Evolutionary conservation across 2,888 invertebrate species (phyloP), one percentile per base, ranked within the genome.

Genomic region (Minunthozetes semirufus): DNA sequence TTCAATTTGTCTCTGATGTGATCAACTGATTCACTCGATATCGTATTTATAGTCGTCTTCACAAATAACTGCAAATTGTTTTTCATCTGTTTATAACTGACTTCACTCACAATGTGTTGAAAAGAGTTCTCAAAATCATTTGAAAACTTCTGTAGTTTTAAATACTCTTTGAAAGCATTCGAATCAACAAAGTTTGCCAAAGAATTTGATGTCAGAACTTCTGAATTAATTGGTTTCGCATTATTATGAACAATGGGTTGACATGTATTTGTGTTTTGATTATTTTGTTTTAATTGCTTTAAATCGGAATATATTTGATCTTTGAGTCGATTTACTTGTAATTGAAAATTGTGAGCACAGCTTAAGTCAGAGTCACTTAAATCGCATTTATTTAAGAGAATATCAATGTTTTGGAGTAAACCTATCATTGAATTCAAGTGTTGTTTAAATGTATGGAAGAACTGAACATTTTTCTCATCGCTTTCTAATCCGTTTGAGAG

Each of bases 41-140:
- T 89, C 11, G 93, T 89, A 85, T 95, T 95, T 0, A 94, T 88
- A 3, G 93, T 91, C 72, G 90, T 89, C 82, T 92, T 94, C 4
- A 94, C 89, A 73, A 91, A 91, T 82, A 92, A 93, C 82, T 91
- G 82, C 8, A 83, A 81, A 78, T 91, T 90, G 83, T 91, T 91
- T 80, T 89, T 87, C 81, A 90, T 91, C 80, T 89, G 89, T 82
- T 93, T 68, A 29, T 19, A 68, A 42, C 22, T 42, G 11, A 11
- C 13, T 42, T 68, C 68, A 15, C 0, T 46, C 3, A 42, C 3
- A 68, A 68, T 42, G 8, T 9, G n/a, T 19, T 74, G 5, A 77
- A 88, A 89, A 70, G 84, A 84, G 59, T 84, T 84, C 79, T 87
- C 86, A 83, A 89, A 88, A 72, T 85, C 83, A 22, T 86, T 84